A percentile compares a stretch with the other conserved stretches of the same genome.
phyloP scores from a whole-genome alignment of 2,888 invertebrate genomes.

The Drosophila testacea region DNA sequence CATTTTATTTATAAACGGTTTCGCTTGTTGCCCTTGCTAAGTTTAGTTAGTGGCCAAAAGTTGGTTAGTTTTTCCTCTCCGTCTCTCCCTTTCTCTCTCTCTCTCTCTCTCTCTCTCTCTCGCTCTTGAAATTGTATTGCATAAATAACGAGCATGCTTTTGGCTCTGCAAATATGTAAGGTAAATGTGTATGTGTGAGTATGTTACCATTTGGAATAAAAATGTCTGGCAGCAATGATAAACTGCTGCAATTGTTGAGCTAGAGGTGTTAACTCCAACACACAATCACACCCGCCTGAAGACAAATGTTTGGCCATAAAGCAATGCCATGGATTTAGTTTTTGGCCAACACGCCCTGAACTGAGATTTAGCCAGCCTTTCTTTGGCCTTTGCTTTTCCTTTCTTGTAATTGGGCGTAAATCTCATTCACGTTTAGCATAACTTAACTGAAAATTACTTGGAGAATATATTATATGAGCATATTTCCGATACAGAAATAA shows the following conservation, averaged over 20 bases:
- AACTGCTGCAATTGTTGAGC: conserved; percentile 51
- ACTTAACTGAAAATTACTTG: no score
- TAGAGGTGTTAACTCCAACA: conserved; percentile 56
- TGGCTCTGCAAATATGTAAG: background rate
- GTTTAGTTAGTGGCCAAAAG: conserved; percentile 11
- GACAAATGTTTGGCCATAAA: conserved; percentile 55
- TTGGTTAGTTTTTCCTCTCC: conserved; percentile 11
- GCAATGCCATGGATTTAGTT: conserved; percentile 56
- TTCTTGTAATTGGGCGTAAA: conserved; percentile 57
- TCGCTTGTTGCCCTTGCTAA: background rate
- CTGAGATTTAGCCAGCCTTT: conserved; percentile 44
- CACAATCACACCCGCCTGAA: conserved; percentile 16
- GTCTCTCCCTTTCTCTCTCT: background rate
- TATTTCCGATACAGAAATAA: no score
- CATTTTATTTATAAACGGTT: conserved; percentile 31
- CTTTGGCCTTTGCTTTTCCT: conserved; percentile 7
- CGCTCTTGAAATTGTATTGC: conserved; percentile 58
- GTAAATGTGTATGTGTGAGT: background rate
- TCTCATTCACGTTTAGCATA: conserved; percentile 27
- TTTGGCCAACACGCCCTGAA: conserved; percentile 29
- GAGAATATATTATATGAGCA: no score
- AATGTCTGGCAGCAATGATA: conserved; percentile 53
- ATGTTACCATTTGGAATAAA: conserved; percentile 14
- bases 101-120: background rate
- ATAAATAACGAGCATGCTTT: conserved; percentile 59